Conservation (phyloP, 64 coral and sea anemone genomes). For the Dendrophyllia cribrosa region DNA sequence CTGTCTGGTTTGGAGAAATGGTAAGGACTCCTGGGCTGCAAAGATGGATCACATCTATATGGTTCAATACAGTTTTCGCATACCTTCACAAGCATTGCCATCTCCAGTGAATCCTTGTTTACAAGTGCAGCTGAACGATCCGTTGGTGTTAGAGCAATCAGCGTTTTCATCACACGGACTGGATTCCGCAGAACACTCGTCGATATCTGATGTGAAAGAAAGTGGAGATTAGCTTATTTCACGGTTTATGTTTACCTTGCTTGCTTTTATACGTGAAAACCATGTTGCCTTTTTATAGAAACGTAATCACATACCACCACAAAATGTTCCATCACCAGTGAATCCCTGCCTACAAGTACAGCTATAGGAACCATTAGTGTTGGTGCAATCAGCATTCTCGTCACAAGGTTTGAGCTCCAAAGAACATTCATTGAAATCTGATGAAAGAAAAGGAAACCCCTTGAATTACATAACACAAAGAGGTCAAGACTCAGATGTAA, state of each 20-base stretch:
- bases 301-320: background rate
- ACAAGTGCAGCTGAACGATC: constrained; percentile 48
- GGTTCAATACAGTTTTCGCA: too few relatives aligned
- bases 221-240: background rate
- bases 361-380: constrained; percentile 72
- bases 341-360: constrained; percentile 71
- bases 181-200: constrained; percentile 42
- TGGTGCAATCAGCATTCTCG: constrained; percentile 67
- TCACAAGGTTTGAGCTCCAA: constrained; percentile 32
- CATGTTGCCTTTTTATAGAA: too few relatives aligned
- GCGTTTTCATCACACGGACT: constrained; percentile 24
- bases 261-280: too few relatives aligned
- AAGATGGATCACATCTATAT: too few relatives aligned
- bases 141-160: constrained; percentile 18
- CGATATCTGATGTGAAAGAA: constrained; percentile 25
- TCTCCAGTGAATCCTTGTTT: constrained; percentile 36
- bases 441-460: background rate
- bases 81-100: background rate
- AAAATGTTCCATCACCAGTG: constrained; percentile 52
- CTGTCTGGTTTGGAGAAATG: too few relatives aligned
- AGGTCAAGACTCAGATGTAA: too few relatives aligned
- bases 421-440: constrained; percentile 62
- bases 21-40: too few relatives aligned
- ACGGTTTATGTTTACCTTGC: too few relatives aligned
- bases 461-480: too few relatives aligned